phyloP scores from a whole-genome alignment of 2,113 vertebrate species.

The Opisthocomus hoazin region DNA sequence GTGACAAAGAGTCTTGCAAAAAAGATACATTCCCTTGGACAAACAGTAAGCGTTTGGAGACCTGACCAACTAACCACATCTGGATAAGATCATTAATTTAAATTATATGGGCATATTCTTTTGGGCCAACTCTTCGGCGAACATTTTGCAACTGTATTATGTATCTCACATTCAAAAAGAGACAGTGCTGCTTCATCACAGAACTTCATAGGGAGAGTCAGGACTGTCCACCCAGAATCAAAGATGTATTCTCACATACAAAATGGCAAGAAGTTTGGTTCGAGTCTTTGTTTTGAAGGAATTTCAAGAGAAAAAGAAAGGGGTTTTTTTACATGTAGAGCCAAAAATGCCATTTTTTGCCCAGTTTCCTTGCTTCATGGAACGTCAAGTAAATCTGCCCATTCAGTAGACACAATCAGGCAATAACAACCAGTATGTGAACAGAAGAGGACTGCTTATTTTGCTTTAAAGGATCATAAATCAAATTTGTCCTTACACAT shows the following conservation, averaged over 20 bases:
- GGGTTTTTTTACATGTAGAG: background rate
- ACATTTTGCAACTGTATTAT: accelerated
- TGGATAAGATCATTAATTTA: background rate
- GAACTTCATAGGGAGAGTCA: background rate
- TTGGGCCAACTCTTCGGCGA: background rate
- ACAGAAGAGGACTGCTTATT: background rate
- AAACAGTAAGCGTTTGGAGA: background rate
- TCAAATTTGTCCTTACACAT: background rate
- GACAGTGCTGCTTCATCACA: background rate
- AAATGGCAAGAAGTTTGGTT: background rate
- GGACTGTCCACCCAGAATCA: background rate
- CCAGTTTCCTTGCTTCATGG: background rate
- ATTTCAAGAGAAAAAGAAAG: background rate
- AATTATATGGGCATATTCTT: background rate
- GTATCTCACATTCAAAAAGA: background rate
- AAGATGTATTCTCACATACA: background rate
- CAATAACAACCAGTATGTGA: background rate
- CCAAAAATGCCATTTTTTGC: background rate
- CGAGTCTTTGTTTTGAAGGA: background rate
- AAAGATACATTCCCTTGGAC: background rate
- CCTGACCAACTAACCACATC: background rate
- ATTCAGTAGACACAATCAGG: background rate
- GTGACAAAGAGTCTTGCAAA: background rate
- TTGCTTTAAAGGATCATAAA: background rate
- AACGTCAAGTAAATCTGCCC: background rate